A percentile compares a stretch with the other conserved stretches of the same genome.
phyloP scores from a whole-genome alignment of 2,113 vertebrate genomes.

The Antechinus flavipes region DNA sequence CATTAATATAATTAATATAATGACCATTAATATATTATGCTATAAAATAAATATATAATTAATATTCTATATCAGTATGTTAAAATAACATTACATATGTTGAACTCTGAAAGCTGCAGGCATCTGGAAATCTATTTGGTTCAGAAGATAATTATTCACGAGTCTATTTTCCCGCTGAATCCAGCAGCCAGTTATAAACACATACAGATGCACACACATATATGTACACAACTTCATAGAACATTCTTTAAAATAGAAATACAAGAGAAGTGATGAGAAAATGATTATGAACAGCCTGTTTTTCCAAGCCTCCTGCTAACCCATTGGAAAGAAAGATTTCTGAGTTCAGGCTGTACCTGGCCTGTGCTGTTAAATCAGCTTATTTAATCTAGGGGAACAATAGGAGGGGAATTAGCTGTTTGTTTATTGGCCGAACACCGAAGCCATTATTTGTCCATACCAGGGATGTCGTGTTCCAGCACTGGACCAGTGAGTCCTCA shows the following conservation, averaged over 20 bases:
- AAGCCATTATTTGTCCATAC: background rate
- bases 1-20: no score
- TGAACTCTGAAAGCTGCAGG: background rate
- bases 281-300: background rate
- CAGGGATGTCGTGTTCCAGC: background rate
- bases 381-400: no score
- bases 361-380: background rate
- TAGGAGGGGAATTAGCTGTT: background rate
- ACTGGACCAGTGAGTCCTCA: background rate
- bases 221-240: background rate
- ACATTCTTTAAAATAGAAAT: background rate
- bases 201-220: background rate
- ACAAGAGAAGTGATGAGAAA: background rate
- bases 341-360: background rate
- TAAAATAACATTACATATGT: background rate
- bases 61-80: background rate
- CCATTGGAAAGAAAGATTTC: background rate
- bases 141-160: background rate
- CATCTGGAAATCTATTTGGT: background rate
- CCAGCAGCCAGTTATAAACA: background rate
- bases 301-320: background rate
- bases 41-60: no score
- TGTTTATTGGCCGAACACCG: background rate
- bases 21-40: background rate
- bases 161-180: background rate